Base-by-base conservation (phyloP, 2,113 vertebrate genomes). In the Papio anubis region DNA sequence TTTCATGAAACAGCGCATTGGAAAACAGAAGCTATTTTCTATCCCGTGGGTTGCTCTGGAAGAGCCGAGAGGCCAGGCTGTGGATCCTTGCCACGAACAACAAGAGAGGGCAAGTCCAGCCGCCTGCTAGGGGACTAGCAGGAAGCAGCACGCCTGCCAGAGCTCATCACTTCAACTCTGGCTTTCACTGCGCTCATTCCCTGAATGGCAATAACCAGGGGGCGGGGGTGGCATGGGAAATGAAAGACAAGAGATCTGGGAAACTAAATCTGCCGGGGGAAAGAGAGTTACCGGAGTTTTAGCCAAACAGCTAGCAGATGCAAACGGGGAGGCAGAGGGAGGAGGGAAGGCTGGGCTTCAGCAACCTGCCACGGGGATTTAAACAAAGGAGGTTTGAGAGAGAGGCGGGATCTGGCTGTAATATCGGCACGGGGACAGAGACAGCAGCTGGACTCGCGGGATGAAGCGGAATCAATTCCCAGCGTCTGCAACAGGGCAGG, bases 321-420 rank as follows among this genome's bases (percentile, higher is more conserved):
- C 61, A 40, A 40, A 68, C 38, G 0, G 35, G 68, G 64, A 93
- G 87, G 72, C 61, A 16, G 57, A n/a, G 92, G 93, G 92, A 86
- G 90, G 86, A 80, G 25, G 12, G 43, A 40, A 73, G 92, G 97
- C 92, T 73, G 94, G 73, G 94, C 90, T 88, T 32, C 5, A 27
- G 96, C 96, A 81, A 93, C 96, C 94, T 97, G 97, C 98, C 38
- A 8, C 94, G 16, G 88, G 81, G 90, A 20, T 94, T 90, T 27
- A 95, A 72, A 98, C 96, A 97, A 98, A 98, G 97, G 97, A 95
- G 76, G 84, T 17, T 57, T 10, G 94, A 80, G 79, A 83, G 93
- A 88, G 93, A 88, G 92, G 90, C 75, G 73, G 95, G 82, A 61
- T 83, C 89, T 2, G 89, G 61, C 80, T 83, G 89, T 84, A 45